A percentile compares a stretch with the other conserved stretches of the same genome.
phyloP scores from a whole-genome alignment of 2,888 invertebrate species.

The Anticlea derivata region DNA sequence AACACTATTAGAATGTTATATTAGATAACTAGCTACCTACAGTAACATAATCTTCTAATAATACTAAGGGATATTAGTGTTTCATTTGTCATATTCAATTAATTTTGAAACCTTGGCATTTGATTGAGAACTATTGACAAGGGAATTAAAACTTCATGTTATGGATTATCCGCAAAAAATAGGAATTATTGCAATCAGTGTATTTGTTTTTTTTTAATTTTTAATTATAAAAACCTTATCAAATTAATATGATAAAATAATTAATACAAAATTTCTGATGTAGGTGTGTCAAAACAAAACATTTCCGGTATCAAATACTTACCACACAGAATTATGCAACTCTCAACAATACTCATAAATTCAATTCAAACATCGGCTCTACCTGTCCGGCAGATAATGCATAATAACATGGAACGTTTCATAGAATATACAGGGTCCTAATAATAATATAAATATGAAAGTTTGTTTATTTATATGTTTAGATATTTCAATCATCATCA shows the following conservation, averaged over 20 bases:
- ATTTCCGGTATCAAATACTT: neutral
- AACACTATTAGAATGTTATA: too few relatives aligned
- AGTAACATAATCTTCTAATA: too few relatives aligned
- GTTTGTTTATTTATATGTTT: neutral
- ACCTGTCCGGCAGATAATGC: slow-evolving; percentile 6
- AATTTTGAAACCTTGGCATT: slow-evolving; percentile 29
- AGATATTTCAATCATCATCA: too few relatives aligned
- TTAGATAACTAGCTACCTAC: too few relatives aligned
- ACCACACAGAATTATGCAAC: slow-evolving; percentile 6
- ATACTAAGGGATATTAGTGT: too few relatives aligned
- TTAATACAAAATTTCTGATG: too few relatives aligned
- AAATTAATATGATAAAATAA: too few relatives aligned
- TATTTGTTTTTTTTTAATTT: too few relatives aligned
- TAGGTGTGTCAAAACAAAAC: too few relatives aligned
- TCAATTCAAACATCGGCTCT: slow-evolving; percentile 15
- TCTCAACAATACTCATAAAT: slow-evolving; percentile 13
- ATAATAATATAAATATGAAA: neutral
- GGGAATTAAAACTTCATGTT: neutral
- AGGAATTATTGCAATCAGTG: too few relatives aligned
- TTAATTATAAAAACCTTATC: too few relatives aligned
- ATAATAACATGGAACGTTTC: slow-evolving; percentile 13
- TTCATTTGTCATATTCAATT: slow-evolving; percentile 12
- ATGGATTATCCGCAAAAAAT: neutral
- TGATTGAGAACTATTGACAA: slow-evolving; percentile 12
- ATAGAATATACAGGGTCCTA: slow-evolving; percentile 1